A percentile compares a stretch with the other conserved stretches of the same genome.
phyloP scores from a whole-genome alignment of 2,888 invertebrate genomes.

The Tortrix viridana region DNA sequence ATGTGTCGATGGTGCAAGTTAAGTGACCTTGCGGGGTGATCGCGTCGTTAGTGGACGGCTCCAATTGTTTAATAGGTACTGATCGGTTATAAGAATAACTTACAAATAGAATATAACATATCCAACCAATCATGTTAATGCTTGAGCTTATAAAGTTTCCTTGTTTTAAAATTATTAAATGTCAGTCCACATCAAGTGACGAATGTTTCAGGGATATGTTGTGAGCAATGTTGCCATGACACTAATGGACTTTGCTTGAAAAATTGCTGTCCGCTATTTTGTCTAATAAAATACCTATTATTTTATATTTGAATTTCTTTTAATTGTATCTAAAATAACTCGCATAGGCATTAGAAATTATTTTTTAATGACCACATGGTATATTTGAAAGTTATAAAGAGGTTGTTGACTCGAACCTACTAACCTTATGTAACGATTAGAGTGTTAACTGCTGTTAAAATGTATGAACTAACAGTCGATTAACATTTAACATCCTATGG shows the following conservation, averaged over 20 bases:
- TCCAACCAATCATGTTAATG: slow-evolving; percentile 1
- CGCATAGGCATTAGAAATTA: too few relatives aligned
- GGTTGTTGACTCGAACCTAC: too few relatives aligned
- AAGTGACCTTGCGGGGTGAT: not conserved
- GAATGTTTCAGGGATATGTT: not conserved
- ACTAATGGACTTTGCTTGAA: too few relatives aligned
- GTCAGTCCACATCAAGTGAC: slow-evolving; percentile 13
- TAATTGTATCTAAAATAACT: too few relatives aligned
- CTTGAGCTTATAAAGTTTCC: slow-evolving; percentile 11
- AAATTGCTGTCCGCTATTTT: not conserved
- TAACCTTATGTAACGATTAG: too few relatives aligned
- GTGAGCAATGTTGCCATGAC: slow-evolving; percentile 24
- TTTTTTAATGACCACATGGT: too few relatives aligned
- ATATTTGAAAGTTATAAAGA: too few relatives aligned
- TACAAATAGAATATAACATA: not conserved
- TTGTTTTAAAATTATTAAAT: slow-evolving; percentile 4
- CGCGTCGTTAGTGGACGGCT: not conserved
- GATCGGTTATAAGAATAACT: not conserved
- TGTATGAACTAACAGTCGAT: too few relatives aligned
- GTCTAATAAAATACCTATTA: not conserved
- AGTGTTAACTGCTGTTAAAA: too few relatives aligned
- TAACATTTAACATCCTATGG: too few relatives aligned
- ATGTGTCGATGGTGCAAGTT: not conserved
- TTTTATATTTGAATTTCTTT: too few relatives aligned
- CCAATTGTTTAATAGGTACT: not conserved